Base-by-base conservation (phyloP, 2,113 vertebrate species). In the Silurus asotus region DNA sequence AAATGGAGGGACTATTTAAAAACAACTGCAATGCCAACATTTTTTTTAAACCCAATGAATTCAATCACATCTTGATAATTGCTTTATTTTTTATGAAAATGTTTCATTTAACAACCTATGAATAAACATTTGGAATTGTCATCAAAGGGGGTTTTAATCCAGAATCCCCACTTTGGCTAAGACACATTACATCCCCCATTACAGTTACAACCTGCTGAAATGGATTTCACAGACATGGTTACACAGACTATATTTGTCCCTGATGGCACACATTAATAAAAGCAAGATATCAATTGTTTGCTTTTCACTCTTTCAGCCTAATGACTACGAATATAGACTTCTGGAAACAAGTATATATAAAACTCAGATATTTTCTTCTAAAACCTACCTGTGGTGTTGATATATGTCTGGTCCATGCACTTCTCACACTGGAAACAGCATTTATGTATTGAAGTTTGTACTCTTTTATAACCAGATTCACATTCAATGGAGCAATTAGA, bases 401-500 rank as follows among this genome's bases (percentile, higher is more conserved):
- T 69, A 23, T 87, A 87, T 11, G 81, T 76, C 3, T 83, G 64
- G 19, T 20, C 76, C 20, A n/a, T 8, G 74, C 86, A 87, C 61
- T 87, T 58, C 14, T 59, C 14, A 61, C 86, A 87, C 14, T 76
- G 74, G 59, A 83, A 87, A 70, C 86, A 87, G 53, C 86, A 87
- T 23, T 70, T 55, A 8, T 87, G 53, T 51, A 78, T 11, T 14
- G 81, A 76, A 9, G 75, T 48, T 77, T 87, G 86, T n/a, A 78
- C 53, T 69, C 53, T 48, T 48, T 25, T 62, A 58, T 53, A 56
- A 28, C 86, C 86, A 28, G 62, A 9, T 14, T 83, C 55, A 61
- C 86, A 87, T 78, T 87, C 86, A 48, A 51, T 23, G 0, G 81
- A 87, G 28, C 86, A 87, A 28, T 87, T 87, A 65, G 86, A 87